phyloP scores from a whole-genome alignment of 2,113 vertebrate species.

The Silurus glanis region DNA sequence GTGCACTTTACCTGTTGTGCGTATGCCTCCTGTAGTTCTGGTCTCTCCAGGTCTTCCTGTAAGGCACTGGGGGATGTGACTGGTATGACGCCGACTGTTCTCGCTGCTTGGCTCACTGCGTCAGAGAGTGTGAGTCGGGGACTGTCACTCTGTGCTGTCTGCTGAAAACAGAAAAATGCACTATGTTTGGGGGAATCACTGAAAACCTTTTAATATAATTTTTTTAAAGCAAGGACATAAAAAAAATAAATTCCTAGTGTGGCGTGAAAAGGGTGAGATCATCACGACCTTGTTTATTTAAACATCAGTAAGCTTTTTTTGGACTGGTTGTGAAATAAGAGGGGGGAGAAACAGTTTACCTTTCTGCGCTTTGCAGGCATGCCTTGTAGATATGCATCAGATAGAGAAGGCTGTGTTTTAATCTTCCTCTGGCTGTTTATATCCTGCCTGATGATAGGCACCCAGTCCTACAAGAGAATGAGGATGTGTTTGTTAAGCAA shows the following conservation, averaged over 20 bases:
- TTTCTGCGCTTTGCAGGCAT: slow-evolving; percentile 93
- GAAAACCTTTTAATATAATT: not conserved
- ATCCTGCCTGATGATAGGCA: slow-evolving; percentile 89
- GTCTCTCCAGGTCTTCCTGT: slow-evolving; percentile 78
- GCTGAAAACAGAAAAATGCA: slow-evolving; percentile 28
- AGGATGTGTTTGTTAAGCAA: not conserved
- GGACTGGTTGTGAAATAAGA: not conserved
- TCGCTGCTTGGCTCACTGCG: slow-evolving; percentile 84
- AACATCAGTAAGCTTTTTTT: not conserved
- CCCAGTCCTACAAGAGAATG: slow-evolving; percentile 80
- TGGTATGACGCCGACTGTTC: slow-evolving; percentile 78
- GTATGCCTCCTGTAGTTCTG: slow-evolving; percentile 82
- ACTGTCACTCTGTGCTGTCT: slow-evolving; percentile 84
- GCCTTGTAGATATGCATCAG: slow-evolving; percentile 88
- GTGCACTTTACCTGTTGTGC: slow-evolving; percentile 77
- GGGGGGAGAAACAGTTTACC: slow-evolving; percentile 61
- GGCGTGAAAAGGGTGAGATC: not conserved
- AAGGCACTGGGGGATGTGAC: slow-evolving; percentile 77
- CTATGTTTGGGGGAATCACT: not conserved
- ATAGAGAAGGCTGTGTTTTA: slow-evolving; percentile 87
- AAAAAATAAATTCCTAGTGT: not conserved
- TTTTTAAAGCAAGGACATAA: not conserved
- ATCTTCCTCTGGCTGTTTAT: slow-evolving; percentile 88
- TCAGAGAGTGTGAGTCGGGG: slow-evolving; percentile 85
- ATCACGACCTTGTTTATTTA: not conserved